Evolutionary conservation across 2,113 vertebrate species (phyloP).

Genomic region (Polypterus senegalus): DNA sequence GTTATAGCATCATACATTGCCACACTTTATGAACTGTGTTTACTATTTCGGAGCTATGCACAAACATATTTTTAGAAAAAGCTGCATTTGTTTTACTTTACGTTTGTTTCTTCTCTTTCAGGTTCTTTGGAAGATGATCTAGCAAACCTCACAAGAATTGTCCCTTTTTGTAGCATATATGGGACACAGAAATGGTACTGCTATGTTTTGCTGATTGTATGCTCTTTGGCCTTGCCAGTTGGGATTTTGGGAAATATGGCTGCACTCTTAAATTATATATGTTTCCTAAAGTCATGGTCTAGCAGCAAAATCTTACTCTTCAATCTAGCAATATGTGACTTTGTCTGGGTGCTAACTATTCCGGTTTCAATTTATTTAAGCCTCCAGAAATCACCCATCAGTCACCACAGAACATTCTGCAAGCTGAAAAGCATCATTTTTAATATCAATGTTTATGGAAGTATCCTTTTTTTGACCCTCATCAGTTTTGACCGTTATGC

Average conservation of each 20-base stretch:
- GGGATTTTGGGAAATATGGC: slow-evolving; percentile 55
- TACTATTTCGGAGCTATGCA: no score
- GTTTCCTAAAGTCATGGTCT: slow-evolving; percentile 37
- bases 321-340: slow-evolving; percentile 58
- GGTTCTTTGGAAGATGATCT: slow-evolving; percentile 8
- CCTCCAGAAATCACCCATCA: slow-evolving; percentile 22
- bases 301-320: slow-evolving; percentile 51
- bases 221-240: slow-evolving; percentile 34
- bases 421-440: slow-evolving; percentile 50
- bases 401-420: slow-evolving; percentile 36
- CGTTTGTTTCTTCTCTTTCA: slow-evolving; percentile 21
- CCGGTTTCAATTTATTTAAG: slow-evolving; percentile 50
- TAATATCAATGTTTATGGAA: slow-evolving; percentile 55
- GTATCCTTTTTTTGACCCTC: slow-evolving; percentile 57
- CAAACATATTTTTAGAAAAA: no score
- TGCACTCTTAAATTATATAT: slow-evolving; percentile 44
- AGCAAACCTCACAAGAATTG: slow-evolving; percentile 24
- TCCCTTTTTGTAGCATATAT: slow-evolving; percentile 37
- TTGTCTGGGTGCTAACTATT: slow-evolving; percentile 52
- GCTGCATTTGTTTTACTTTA: no score
- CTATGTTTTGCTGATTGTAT: slow-evolving; percentile 45
- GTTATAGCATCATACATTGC: no score
- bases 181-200: slow-evolving; percentile 44
- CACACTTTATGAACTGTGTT: no score
- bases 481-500: slow-evolving; percentile 59